Percentiles rank a stretch among this genome's conserved stretches.
Evolutionary conservation across 1,140 invertebrate species (phyloP).

Genomic region (Homarus americanus): DNA sequence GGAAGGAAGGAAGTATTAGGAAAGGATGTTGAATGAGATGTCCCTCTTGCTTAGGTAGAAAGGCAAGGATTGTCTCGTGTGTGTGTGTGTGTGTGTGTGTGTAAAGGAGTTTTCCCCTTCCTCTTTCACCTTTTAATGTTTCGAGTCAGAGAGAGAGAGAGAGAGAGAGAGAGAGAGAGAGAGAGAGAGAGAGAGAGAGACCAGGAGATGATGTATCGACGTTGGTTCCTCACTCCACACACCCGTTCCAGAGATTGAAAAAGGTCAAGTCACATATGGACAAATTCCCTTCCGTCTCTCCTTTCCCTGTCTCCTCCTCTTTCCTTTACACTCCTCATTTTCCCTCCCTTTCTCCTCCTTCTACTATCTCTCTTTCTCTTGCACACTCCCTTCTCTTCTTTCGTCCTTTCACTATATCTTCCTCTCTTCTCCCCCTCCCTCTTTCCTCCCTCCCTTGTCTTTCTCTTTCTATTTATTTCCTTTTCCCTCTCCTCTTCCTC

Average conservation of each 20-base stretch:
- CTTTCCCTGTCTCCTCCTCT: not conserved
- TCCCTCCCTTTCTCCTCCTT: too few relatives aligned
- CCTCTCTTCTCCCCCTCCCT: not conserved
- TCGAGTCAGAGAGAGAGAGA: not conserved
- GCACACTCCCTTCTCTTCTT: not conserved
- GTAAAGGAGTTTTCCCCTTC: too few relatives aligned
- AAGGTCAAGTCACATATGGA: too few relatives aligned
- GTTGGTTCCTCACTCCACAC: not conserved
- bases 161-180: slow-evolving; percentile 15
- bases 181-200: slow-evolving; percentile 4
- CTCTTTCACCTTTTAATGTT: too few relatives aligned
- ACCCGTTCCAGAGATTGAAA: not conserved
- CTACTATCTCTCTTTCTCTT: not conserved
- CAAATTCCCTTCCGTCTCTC: not conserved
- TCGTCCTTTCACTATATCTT: not conserved
- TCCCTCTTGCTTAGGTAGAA: too few relatives aligned
- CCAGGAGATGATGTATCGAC: not conserved
- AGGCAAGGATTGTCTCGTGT: too few relatives aligned
- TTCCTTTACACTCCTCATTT: too few relatives aligned
- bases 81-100: too few relatives aligned
- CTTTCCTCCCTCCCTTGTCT: not conserved
- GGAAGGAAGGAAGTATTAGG: too few relatives aligned
- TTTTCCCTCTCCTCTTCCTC: not conserved
- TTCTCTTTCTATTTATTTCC: not conserved
- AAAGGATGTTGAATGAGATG: too few relatives aligned